Conservation (phyloP, 2,888 invertebrate genomes). For the Melanophora roralis region DNA sequence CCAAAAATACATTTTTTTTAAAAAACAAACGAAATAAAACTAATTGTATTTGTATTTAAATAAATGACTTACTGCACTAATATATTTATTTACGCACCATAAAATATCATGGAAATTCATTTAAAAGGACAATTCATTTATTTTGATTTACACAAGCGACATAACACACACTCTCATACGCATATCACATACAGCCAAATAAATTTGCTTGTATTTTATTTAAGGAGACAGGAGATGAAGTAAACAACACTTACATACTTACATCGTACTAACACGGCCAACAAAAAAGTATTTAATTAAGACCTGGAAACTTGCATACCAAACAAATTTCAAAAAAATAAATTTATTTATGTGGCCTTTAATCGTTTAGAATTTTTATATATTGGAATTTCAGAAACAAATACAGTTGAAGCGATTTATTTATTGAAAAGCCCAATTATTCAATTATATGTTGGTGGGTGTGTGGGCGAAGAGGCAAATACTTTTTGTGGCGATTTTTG, state of each 20-base stretch:
- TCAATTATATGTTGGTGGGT: slow-evolving; percentile 3
- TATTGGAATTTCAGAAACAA: slow-evolving; percentile 4
- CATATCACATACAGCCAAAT: not conserved
- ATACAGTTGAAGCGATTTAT: slow-evolving; percentile 24
- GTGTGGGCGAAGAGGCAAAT: not conserved
- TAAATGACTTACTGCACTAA: slow-evolving; percentile 63
- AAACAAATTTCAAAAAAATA: slow-evolving; percentile 42
- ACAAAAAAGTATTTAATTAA: not conserved
- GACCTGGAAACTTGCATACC: slow-evolving; percentile 17
- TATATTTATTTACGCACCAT: slow-evolving; percentile 63
- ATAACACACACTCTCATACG: not conserved
- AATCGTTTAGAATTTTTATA: slow-evolving; percentile 37
- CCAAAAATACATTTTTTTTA: not conserved
- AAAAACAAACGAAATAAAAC: slow-evolving; percentile 22
- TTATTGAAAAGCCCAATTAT: slow-evolving; percentile 12
- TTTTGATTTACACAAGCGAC: slow-evolving; percentile 52
- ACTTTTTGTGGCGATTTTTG: not conserved
- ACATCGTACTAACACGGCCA: no score
- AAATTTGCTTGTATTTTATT: slow-evolving; percentile 13
- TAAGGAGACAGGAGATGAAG: slow-evolving; percentile 36
- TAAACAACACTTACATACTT: not conserved
- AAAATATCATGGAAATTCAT: slow-evolving; percentile 59
- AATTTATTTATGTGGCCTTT: slow-evolving; percentile 49
- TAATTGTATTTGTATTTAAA: slow-evolving; percentile 59
- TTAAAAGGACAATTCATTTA: slow-evolving; percentile 60